Evolutionary conservation across 2,888 invertebrate species (phyloP).

Genomic region (Acanthococcus lagerstroemiae): DNA sequence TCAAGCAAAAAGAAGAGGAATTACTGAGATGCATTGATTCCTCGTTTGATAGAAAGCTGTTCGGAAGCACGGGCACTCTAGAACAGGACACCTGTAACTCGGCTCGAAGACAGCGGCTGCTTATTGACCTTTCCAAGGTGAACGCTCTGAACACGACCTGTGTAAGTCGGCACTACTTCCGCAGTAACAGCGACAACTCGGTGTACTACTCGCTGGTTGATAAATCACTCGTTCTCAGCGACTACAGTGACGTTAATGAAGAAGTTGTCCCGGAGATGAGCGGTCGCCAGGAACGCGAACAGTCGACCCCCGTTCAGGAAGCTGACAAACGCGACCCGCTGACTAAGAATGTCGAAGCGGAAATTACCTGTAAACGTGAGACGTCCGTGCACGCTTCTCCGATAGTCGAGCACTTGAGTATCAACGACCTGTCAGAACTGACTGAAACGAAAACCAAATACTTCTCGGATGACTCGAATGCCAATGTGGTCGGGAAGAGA

Average conservation of each 20-base stretch:
- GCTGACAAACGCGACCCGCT: not conserved
- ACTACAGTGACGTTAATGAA: slow-evolving; percentile 25
- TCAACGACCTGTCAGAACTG: not conserved
- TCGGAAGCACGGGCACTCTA: not conserved
- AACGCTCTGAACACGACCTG: not conserved
- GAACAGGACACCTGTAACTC: not conserved
- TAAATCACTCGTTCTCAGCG: slow-evolving; percentile 18
- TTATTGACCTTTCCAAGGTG: not conserved
- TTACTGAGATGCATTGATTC: slow-evolving; percentile 20
- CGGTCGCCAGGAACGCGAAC: not conserved
- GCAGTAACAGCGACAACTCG: slow-evolving; percentile 2
- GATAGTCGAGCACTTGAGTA: not conserved
- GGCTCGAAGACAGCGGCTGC: not conserved
- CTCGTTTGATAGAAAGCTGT: not conserved
- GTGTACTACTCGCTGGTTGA: slow-evolving; percentile 19
- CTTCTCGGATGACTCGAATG: too few species aligned
- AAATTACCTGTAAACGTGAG: not conserved
- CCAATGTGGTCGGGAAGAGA: too few species aligned
- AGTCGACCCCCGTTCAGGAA: not conserved
- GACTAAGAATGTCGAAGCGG: not conserved
- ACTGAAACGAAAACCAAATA: too few species aligned
- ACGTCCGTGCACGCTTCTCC: not conserved
- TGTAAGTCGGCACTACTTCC: not conserved
- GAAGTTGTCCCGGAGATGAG: slow-evolving; percentile 16
- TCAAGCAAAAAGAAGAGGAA: slow-evolving; percentile 18